Base-by-base conservation (phyloP, 1,140 invertebrate species). In the Cyclina sinensis region DNA sequence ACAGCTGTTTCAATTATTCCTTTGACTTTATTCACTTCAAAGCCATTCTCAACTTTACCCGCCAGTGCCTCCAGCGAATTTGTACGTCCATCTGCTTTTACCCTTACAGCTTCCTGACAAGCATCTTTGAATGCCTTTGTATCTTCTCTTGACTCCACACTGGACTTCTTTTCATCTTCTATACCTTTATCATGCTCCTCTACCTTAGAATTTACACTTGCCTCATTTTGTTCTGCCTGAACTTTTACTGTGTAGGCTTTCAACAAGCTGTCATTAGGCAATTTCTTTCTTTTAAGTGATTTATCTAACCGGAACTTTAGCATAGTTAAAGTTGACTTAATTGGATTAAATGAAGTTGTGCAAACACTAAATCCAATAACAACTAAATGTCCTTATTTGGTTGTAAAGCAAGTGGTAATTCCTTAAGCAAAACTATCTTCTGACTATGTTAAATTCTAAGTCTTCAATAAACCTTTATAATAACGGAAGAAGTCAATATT, bases 401-500 rank as follows among this genome's bases (percentile, higher is more conserved):
- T 27, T 62, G 57, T 7, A 62, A 57, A 57, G 21, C 21, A 57
- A 18, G 7, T 62, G 24, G 7, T 24, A 9, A n/a, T 27, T 27
- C 57, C 57, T 27, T 37, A 70, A 70, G 35, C n/a, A 70, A 30
- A 70, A 70, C 35, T 70, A 70, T 70, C 9, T 30, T 70, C 65
- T 32, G 65, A 70, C 65, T 37, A 35, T 14, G 35, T 70, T 70
- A 37, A 37, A 37, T 37, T 18, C 65, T 70, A 35, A 35, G 65
- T 70, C 65, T 70, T 39, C 32, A 37, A 39, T 37, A 37, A 70
- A 70, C 35, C 32, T 21, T 70, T 70, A 70, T 70, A 30, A 18
- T 70, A 0, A 35, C 32, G 37, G 32, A 70, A 70, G 65, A 37
- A 70, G 65, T 70, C 65, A 70, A 70, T 70, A 70, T 35, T 70